Evolutionary conservation across 2,113 vertebrate species (phyloP).

Genomic region (Chrysemys picta): DNA sequence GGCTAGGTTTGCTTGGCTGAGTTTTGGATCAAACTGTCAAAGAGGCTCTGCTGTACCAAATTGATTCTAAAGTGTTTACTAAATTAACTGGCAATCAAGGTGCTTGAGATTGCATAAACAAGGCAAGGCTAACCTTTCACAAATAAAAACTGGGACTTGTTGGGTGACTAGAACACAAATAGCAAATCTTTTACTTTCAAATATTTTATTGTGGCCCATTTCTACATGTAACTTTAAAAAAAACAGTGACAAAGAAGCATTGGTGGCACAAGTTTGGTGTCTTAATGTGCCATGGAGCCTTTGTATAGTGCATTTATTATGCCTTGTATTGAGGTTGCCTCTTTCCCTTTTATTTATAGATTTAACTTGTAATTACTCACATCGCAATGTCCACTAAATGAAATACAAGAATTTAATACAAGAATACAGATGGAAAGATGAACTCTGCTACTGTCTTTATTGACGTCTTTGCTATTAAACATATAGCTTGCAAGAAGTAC

Average conservation of each 20-base stretch:
- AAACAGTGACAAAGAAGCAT: constrained; percentile 39
- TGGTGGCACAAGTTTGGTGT: background rate
- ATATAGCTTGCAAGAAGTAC: background rate
- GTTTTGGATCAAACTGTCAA: background rate
- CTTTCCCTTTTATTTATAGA: constrained; percentile 27
- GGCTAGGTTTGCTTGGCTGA: background rate
- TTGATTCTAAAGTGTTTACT: background rate
- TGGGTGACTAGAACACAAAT: background rate
- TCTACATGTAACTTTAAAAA: constrained; percentile 14
- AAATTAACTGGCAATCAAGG: background rate
- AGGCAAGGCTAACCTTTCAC: background rate
- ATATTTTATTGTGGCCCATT: constrained; percentile 24
- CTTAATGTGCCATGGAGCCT: background rate
- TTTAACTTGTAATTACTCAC: constrained; percentile 31
- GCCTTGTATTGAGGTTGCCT: background rate
- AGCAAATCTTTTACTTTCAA: background rate
- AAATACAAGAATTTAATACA: constrained; percentile 24
- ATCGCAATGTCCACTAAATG: background rate
- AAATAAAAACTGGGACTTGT: background rate
- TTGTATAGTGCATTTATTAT: background rate
- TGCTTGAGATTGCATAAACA: background rate
- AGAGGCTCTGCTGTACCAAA: background rate
- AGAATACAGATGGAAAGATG: background rate
- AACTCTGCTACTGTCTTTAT: constrained; percentile 6
- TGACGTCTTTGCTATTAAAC: constrained; percentile 8